Percentiles rank a stretch among this genome's conserved stretches.
phyloP scores from a whole-genome alignment of 1,140 invertebrate genomes.

The Himalopsyche phryganea region DNA sequence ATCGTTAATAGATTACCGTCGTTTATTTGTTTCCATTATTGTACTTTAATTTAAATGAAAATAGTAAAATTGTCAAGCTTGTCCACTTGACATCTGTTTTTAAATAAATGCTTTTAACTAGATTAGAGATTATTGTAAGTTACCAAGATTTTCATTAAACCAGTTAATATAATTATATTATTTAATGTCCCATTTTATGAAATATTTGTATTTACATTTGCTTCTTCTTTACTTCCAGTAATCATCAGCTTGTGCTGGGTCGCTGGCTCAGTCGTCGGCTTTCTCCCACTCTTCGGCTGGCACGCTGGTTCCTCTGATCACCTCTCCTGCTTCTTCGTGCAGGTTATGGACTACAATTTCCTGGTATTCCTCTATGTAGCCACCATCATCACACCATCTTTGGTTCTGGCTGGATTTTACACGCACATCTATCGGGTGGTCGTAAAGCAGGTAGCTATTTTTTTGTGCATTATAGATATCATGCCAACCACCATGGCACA shows the following conservation, averaged over 20 bases:
- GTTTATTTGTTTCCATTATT: too few species aligned
- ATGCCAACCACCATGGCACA: too few species aligned
- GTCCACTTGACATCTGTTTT: too few species aligned
- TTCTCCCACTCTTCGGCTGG: constrained; percentile 85
- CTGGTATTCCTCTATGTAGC: constrained; percentile 84
- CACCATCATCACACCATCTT: constrained; percentile 81
- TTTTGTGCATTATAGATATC: neutral
- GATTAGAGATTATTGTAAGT: too few species aligned
- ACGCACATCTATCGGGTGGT: constrained; percentile 85
- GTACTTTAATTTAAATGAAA: too few species aligned
- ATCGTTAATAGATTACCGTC: too few species aligned
- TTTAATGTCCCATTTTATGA: too few species aligned
- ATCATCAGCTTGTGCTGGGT: constrained; percentile 86
- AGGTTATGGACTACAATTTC: constrained; percentile 85
- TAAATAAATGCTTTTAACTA: too few species aligned
- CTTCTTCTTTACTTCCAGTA: constrained; percentile 53
- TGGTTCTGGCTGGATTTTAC: constrained; percentile 81
- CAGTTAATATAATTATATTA: too few species aligned
- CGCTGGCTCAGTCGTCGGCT: constrained; percentile 72
- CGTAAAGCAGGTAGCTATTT: constrained; percentile 71
- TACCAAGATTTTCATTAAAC: too few species aligned
- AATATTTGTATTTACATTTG: too few species aligned
- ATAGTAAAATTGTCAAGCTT: too few species aligned
- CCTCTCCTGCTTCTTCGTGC: constrained; percentile 70
- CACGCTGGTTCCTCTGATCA: constrained; percentile 57